These are phyloP conservation scores for Drosophila acutilabella DNA, from an alignment of 2,888 invertebrate species.

Conservation along the genomic window DNA sequence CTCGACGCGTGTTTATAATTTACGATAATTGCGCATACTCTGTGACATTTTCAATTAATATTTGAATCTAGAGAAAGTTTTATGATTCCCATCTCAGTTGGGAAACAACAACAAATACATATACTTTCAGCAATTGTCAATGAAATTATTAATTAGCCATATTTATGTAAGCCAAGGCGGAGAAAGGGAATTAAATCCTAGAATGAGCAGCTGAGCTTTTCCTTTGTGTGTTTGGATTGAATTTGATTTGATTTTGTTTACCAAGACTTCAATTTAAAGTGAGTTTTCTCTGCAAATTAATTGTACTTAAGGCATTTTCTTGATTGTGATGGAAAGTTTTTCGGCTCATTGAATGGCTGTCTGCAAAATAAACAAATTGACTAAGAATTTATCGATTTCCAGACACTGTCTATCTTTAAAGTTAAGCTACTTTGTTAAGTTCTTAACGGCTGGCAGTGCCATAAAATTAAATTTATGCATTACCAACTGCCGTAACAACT, in stretches of 20 bases:
- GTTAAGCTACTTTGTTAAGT: slow-evolving; percentile 32
- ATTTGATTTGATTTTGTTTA: slow-evolving; percentile 40
- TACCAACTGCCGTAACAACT: slow-evolving; percentile 36
- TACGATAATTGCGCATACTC: slow-evolving; percentile 73
- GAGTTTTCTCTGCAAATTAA: slow-evolving; percentile 18
- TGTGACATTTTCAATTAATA: slow-evolving; percentile 76
- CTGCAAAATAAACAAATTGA: neutral
- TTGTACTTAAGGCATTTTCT: slow-evolving; percentile 9
- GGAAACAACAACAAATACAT: slow-evolving; percentile 16
- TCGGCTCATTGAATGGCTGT: slow-evolving; percentile 1
- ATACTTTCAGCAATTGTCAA: slow-evolving; percentile 58
- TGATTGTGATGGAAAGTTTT: slow-evolving; percentile 2
- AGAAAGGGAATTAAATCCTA: neutral
- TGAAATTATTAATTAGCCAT: slow-evolving; percentile 60
- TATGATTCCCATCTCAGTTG: slow-evolving; percentile 11
- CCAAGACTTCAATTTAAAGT: neutral
- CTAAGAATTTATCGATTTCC: neutral
- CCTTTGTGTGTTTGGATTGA: slow-evolving; percentile 18
- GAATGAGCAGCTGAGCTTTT: slow-evolving; percentile 8
- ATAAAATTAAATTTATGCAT: slow-evolving; percentile 75
- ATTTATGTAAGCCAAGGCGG: slow-evolving; percentile 41
- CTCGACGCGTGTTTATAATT: slow-evolving; percentile 64
- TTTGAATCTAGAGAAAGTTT: slow-evolving; percentile 30
- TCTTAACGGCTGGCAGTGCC: slow-evolving; percentile 42
- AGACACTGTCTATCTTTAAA: neutral